Conservation (phyloP, 2,888 invertebrate genomes). For the Mesorhabditis sp. region DNA sequence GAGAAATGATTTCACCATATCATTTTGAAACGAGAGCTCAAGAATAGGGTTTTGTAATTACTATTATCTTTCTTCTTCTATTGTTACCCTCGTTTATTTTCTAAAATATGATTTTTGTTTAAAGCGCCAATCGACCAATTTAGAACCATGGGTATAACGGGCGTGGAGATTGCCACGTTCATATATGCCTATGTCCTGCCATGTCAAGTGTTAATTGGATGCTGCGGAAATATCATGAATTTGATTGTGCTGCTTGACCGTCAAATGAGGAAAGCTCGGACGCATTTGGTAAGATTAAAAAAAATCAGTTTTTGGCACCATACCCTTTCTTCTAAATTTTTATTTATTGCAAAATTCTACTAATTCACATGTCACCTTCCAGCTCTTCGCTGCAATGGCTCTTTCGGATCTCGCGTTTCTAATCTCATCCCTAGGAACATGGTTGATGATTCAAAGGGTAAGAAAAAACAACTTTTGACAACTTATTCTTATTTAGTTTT, state of each 20-base stretch:
- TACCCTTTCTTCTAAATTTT: background rate
- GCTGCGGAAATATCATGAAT: constrained; percentile 39
- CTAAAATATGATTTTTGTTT: no score
- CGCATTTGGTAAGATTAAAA: constrained; percentile 29
- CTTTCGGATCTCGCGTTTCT: constrained; percentile 42
- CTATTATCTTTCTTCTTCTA: no score
- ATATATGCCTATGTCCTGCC: constrained; percentile 28
- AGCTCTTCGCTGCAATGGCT: constrained; percentile 48
- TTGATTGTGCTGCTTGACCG: constrained; percentile 37
- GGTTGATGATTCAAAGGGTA: no score
- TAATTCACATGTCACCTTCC: constrained; percentile 9
- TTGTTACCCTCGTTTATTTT: no score
- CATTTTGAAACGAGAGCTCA: no score
- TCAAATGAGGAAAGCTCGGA: constrained; percentile 36
- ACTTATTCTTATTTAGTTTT: no score
- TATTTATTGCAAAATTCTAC: background rate
- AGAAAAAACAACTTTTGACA: no score
- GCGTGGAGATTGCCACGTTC: background rate
- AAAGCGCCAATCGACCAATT: no score
- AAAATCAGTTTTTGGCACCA: background rate
- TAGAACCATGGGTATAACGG: no score
- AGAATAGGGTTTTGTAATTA: no score
- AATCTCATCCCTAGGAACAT: no score
- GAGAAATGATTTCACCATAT: no score
- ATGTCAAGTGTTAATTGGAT: constrained; percentile 37